Evolutionary conservation across 1,140 invertebrate genomes (phyloP), one percentile per base, ranked within the genome.

Genomic region (Eueides isabella): DNA sequence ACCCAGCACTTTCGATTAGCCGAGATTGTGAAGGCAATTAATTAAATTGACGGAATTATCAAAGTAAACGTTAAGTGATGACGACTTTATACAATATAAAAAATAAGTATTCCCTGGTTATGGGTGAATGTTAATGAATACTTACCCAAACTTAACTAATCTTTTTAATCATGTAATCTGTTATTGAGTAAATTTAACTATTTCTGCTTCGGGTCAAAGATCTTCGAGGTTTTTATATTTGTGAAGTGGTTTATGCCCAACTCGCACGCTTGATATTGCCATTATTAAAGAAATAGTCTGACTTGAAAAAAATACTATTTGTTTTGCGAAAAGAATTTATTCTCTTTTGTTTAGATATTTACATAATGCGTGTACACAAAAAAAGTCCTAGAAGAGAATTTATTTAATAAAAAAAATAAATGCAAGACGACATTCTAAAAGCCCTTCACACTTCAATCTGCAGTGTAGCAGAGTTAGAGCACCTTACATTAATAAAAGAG

Each of bases 391-490:
- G 23, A 11, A 55, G 48, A 23, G 19, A 11, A 26, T 55, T 55
- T 9, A 23, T 26, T 26, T 26, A 48, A 19, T 33, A 33, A 11
- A 11, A 2, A 44, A 44, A 44, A 44, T 55, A 55, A 11, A 55
- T 55, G 48, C n/a, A 23, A 55, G 19, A 55, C 23, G 48, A 67
- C n/a, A 31, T 67, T 19, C 41, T 55, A 48, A 44, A 28, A 67
- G 66, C 23, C 30, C 30, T 55, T 67, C 66, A 48, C 41, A 67
- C 66, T 67, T 48, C 66, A 55, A 67, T 67, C 41, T 44, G 66
- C 41, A 67, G 5, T 30, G n/a, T 41, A 67, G 66, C 66, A 67
- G 19, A 19, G 41, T 23, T 55, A 30, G 41, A 48, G 66, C 38
- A 67, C 30, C 66, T 67, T 16, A 67, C 41, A 67, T 55, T 67